phyloP scores from a whole-genome alignment of 2,888 invertebrate species.

The Chloroclystis v-ata region DNA sequence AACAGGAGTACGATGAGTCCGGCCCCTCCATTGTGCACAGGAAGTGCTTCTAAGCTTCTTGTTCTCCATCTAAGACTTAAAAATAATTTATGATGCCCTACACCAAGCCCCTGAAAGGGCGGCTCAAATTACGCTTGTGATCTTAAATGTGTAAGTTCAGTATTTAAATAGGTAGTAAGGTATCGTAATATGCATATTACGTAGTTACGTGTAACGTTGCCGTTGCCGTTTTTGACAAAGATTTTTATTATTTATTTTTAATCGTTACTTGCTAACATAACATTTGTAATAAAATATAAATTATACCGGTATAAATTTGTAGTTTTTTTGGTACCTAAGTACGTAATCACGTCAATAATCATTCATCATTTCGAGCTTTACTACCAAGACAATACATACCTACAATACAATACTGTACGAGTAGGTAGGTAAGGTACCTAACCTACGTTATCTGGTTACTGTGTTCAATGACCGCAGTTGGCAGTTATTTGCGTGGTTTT shows the following conservation, averaged over 20 bases:
- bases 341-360: no score
- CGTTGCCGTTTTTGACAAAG: slow-evolving; percentile 67
- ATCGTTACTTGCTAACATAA: slow-evolving; percentile 65
- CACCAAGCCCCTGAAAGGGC: slow-evolving; percentile 64
- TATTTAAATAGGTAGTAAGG: slow-evolving; percentile 75
- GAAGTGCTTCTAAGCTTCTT: slow-evolving; percentile 82
- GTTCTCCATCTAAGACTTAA: slow-evolving; percentile 61
- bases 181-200: slow-evolving; percentile 78
- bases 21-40: slow-evolving; percentile 97
- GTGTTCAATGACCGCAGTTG: no score
- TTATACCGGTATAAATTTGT: slow-evolving; percentile 70
- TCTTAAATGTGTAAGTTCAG: slow-evolving; percentile 72
- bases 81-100: slow-evolving; percentile 71
- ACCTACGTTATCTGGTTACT: no score
- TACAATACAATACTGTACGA: no score
- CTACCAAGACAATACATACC: no score
- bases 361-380: no score
- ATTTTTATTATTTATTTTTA: slow-evolving; percentile 75
- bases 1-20: slow-evolving; percentile 98
- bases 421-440: no score
- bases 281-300: slow-evolving; percentile 72
- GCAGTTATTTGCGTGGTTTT: no score
- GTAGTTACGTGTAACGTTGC: slow-evolving; percentile 56
- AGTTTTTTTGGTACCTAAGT: no score
- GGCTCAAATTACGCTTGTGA: slow-evolving; percentile 77